Base-by-base conservation (phyloP, 2,113 vertebrate genomes). In the Butorides virescens region DNA sequence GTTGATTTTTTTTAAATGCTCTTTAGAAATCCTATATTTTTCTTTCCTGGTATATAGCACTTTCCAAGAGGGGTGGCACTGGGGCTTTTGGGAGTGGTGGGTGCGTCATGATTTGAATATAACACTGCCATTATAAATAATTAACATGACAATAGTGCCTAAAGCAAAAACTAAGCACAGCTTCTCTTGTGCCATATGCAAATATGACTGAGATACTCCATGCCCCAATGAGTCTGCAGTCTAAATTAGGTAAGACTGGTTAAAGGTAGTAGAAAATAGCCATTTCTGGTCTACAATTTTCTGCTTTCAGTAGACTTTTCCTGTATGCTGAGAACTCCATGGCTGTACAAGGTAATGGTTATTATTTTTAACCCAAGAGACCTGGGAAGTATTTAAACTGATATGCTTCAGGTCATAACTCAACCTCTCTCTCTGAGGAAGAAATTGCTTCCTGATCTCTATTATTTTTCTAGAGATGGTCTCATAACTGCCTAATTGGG, bases 331-430 rank as follows among this genome's bases (percentile, higher is more conserved):
- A 65, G 30, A 83, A 39, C 29, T 86, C 62, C 26, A 79, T 44
- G 49, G 44, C 29, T 78, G 12, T 81, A 9, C 52, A 37, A 82
- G 56, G 56, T 75, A 92, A 85, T 47, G n/a, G 59, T 34, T 78
- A 18, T 73, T 87, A 78, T 55, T 83, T 93, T 86, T 79, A 90
- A 92, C 46, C 26, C n/a, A 82, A 39, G 44, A 74, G 29, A 37
- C 25, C 36, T 71, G 58, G 12, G 37, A 87, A 52, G 29, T 77
- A 58, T 65, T 93, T 92, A 75, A 93, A 44, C 36, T 58, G 39
- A 20, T 66, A 34, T 39, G 34, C 17, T 79, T 90, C 75, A 47
- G 34, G 49, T 61, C 49, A 83, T 61, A 95, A 56, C 25, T 74
- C 39, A 76, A 2, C 52, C 17, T 47, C 22, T 44, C 22, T 87